Evolutionary conservation across 2,888 invertebrate genomes (phyloP), one percentile per base, ranked within the genome.

Genomic region (Alviniconcha strummeri): DNA sequence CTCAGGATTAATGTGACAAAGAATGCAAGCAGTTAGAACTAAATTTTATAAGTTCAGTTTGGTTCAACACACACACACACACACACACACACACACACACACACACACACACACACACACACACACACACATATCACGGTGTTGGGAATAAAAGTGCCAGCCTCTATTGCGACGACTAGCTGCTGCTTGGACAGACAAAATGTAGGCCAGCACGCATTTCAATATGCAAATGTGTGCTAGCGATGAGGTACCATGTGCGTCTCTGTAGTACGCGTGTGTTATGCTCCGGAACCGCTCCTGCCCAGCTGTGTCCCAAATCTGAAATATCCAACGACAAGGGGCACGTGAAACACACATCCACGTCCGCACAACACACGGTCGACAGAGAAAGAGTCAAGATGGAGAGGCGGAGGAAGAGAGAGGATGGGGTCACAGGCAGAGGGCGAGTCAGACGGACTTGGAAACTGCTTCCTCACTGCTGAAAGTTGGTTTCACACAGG

Each of bases 221-320:
- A 60, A 13, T 13, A 60, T 60, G 9, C 60, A 80, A 67, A 71
- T 17, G 67, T 82, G 82, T 64, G 74, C 76, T 72, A 82, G 78
- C 56, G 71, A 72, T n/a, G 72, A 78, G 77, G 71, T 90, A 93
- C 93, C 93, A 88, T 92, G 91, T 36, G 93, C 93, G 86, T 93
- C 93, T 86, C 93, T 88, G 89, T 93, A 93, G 87, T 93, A 93
- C 52, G 92, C 93, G 84, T 92, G 92, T 71, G 92, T 92, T 72
- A 93, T 91, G 87, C 92, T 92, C 72, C 92, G 89, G 86, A 93
- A 93, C 74, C 93, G 85, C 86, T 93, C 93, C 85, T 92, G 92
- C 36, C 92, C 92, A 6, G 92, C 93, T n/a, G 93, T 93, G 86
- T 93, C 93, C 93, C 93, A 93, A 74, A 93, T 92, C 92, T 93